These are phyloP conservation scores for Drosophila pullipes DNA, from an alignment of 2,888 invertebrate genomes.

Conservation along the genomic window DNA sequence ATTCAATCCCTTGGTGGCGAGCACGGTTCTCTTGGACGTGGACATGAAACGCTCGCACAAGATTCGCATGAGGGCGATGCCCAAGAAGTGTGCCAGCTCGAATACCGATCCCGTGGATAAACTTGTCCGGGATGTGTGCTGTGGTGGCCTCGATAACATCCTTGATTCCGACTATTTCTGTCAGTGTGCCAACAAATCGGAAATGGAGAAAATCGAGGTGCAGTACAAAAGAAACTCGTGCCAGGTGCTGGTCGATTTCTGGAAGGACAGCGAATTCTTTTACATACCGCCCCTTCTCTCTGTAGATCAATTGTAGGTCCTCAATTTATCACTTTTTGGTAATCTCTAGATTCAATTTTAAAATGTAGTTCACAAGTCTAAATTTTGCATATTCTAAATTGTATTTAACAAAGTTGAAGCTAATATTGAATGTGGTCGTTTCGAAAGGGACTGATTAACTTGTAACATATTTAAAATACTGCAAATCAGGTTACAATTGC, in stretches of 20 bases:
- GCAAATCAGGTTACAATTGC: neutral
- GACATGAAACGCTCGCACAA: conserved; percentile 37
- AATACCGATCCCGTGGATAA: conserved; percentile 29
- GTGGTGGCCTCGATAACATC: conserved; percentile 22
- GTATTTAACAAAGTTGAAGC: neutral
- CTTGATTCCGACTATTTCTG: conserved; percentile 38
- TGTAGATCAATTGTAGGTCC: neutral
- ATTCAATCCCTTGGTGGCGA: conserved; percentile 33
- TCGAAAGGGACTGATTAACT: neutral
- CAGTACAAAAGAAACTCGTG: conserved; percentile 25
- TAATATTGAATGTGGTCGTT: neutral
- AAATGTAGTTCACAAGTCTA: neutral
- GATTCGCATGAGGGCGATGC: conserved; percentile 43
- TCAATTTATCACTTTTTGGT: neutral
- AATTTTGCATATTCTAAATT: neutral
- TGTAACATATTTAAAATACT: neutral
- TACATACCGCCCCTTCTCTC: conserved; percentile 42
- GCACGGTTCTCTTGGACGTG: conserved; percentile 56
- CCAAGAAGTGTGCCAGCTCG: conserved; percentile 9
- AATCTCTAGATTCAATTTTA: neutral
- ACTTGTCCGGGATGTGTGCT: conserved; percentile 45
- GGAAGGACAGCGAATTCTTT: conserved; percentile 64
- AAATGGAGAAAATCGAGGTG: conserved; percentile 13
- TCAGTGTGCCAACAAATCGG: conserved; percentile 25
- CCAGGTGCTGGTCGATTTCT: conserved; percentile 53